These are phyloP conservation scores for Dendrolimus houi DNA, from an alignment of 2,888 invertebrate species.

Conservation along the genomic window DNA sequence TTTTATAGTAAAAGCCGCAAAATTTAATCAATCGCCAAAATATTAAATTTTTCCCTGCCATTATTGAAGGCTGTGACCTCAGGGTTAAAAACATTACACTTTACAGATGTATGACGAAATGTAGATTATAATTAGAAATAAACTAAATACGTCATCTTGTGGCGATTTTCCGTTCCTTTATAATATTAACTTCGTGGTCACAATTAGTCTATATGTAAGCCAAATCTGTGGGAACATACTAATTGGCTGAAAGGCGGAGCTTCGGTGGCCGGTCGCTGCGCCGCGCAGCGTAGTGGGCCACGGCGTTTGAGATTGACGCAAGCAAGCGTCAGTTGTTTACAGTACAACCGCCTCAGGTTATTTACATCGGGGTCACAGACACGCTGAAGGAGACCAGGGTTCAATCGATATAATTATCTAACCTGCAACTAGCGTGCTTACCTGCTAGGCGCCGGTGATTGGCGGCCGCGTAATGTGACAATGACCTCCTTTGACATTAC, in stretches of 20 bases:
- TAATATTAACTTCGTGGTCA: background rate
- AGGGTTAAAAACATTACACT: background rate
- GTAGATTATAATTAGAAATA: background rate
- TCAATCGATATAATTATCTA: slow-evolving; percentile 66
- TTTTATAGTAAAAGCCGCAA: no score
- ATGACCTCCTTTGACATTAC: slow-evolving; percentile 67
- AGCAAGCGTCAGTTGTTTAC: slow-evolving; percentile 66
- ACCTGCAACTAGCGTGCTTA: slow-evolving; percentile 41
- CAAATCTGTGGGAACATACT: slow-evolving; percentile 32
- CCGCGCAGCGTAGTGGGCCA: slow-evolving; percentile 24
- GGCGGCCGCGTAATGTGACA: slow-evolving; percentile 52
- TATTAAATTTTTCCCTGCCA: background rate
- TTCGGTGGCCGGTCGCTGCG: slow-evolving; percentile 10
- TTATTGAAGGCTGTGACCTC: background rate
- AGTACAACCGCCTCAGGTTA: slow-evolving; percentile 67
- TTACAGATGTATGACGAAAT: background rate
- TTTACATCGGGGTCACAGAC: slow-evolving; percentile 76
- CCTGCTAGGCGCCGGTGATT: slow-evolving; percentile 23
- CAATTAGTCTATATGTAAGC: slow-evolving; percentile 16
- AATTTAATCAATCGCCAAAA: background rate
- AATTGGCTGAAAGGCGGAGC: slow-evolving; percentile 28
- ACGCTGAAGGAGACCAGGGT: slow-evolving; percentile 65
- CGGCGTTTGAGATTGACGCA: slow-evolving; percentile 59
- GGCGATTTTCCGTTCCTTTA: background rate
- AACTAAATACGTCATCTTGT: background rate